Evolutionary conservation across 2,113 vertebrate genomes (phyloP).

Genomic region (Bagarius yarrelli): DNA sequence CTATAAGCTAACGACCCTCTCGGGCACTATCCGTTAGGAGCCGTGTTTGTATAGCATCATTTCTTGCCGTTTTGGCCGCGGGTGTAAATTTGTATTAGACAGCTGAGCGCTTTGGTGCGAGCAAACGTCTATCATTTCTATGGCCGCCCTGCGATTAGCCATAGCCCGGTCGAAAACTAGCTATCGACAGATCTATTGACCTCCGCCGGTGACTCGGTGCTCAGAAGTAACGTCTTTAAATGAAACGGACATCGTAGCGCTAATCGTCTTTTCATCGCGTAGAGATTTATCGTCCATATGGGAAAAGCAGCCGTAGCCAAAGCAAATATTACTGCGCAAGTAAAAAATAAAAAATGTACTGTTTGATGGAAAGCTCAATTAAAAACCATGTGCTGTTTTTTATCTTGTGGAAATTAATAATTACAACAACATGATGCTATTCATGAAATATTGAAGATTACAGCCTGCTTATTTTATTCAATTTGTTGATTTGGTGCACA

Average conservation of each 20-base stretch:
- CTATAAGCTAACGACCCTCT: conserved; percentile 44
- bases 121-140: conserved; percentile 37
- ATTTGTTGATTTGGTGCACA: no score
- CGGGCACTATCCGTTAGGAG: conserved; percentile 38
- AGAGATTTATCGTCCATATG: conserved; percentile 38
- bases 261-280: conserved; percentile 45
- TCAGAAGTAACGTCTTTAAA: conserved; percentile 25
- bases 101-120: conserved; percentile 38
- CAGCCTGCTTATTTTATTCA: no score
- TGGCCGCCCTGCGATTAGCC: conserved; percentile 30
- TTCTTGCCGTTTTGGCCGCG: conserved; percentile 47
- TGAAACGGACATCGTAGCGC: conserved; percentile 8
- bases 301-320: conserved; percentile 10
- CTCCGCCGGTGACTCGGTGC: background rate
- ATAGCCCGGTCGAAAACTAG: conserved; percentile 19
- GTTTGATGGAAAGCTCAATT: background rate
- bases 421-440: no score
- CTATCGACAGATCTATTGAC: conserved; percentile 45
- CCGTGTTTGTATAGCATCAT: conserved; percentile 23
- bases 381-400: background rate
- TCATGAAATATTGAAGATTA: no score
- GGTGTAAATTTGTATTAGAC: conserved; percentile 46
- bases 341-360: background rate
- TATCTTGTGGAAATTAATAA: no score
- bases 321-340: background rate